A percentile compares a stretch with the other conserved stretches of the same genome.
Conservation (phyloP, 2,113 vertebrate genomes). For the Circaetus cinerascens region DNA sequence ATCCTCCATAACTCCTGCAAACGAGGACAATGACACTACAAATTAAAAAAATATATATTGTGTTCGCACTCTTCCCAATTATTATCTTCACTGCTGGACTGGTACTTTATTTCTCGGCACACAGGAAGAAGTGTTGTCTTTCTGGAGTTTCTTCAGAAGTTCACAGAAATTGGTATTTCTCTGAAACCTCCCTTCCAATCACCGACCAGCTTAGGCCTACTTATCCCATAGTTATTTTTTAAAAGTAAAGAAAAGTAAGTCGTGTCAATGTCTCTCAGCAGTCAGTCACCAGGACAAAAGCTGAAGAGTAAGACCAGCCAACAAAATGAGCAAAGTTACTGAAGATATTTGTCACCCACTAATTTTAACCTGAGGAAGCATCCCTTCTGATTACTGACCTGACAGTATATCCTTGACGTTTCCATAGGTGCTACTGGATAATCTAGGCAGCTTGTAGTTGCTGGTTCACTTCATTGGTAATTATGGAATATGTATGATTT, state of each 20-base stretch:
- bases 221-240: too few species aligned
- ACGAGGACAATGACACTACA: rapidly evolving
- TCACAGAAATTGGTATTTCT: not conserved
- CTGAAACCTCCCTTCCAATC: not conserved
- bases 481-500: constrained; percentile 49
- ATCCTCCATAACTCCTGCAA: not conserved
- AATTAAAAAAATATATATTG: rapidly evolving
- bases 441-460: not conserved
- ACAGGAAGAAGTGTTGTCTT: not conserved
- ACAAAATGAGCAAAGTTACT: not conserved
- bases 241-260: not conserved
- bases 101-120: not conserved
- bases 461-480: not conserved
- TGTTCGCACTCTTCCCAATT: rapidly evolving
- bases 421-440: not conserved
- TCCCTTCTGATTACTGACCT: not conserved
- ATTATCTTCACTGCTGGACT: too few species aligned
- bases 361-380: not conserved
- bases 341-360: not conserved
- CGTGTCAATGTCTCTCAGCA: not conserved
- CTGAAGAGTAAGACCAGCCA: not conserved
- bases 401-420: not conserved
- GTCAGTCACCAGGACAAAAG: not conserved
- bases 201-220: not conserved
- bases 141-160: not conserved